Conservation (phyloP, 1,140 invertebrate species). For the Lerema accius region DNA sequence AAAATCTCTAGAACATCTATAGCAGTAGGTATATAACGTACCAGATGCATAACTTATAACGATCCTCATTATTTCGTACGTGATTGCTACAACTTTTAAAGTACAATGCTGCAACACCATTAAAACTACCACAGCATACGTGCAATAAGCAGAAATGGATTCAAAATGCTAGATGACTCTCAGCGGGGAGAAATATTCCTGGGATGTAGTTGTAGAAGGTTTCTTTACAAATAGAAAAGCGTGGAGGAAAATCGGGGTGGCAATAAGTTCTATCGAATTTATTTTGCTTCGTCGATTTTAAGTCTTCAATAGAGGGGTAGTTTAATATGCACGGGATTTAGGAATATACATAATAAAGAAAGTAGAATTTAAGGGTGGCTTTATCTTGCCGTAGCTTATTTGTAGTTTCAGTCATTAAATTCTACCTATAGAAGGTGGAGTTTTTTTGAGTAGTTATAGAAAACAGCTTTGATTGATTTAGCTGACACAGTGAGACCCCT, state of each 20-base stretch:
- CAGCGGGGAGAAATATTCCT: conserved; percentile 63
- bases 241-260: conserved; percentile 13
- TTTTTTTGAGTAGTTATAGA: no score
- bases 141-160: conserved; percentile 72
- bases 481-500: no score
- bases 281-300: conserved; percentile 8
- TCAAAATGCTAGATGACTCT: conserved; percentile 69
- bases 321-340: conserved; percentile 18
- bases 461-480: no score
- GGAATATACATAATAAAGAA: no score
- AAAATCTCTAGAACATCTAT: no score
- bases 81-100: conserved; percentile 5
- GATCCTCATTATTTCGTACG: conserved; percentile 1
- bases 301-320: conserved; percentile 10
- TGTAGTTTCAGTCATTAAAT: no score
- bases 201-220: conserved; percentile 22
- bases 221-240: conserved; percentile 22
- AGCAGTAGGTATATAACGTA: not conserved
- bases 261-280: conserved; percentile 17
- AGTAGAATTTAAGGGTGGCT: not conserved
- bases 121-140: conserved; percentile 49
- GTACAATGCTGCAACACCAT: conserved; percentile 32
- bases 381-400: no score
- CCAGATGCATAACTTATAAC: conserved; percentile 2
- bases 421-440: no score